A percentile compares a stretch with the other conserved stretches of the same genome.
Conservation (phyloP, 2,888 invertebrate species). For the Choreutis nemorana region DNA sequence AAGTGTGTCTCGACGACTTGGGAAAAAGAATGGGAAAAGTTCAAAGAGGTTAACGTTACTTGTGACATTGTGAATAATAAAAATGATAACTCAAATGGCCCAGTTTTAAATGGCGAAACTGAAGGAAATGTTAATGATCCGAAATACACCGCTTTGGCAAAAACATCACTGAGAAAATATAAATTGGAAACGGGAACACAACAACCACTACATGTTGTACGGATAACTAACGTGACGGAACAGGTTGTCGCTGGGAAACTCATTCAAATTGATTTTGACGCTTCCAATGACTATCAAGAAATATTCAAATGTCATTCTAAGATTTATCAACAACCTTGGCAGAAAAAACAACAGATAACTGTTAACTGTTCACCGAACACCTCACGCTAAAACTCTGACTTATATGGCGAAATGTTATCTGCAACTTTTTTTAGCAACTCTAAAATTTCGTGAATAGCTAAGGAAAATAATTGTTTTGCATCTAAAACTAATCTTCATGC, state of each 20-base stretch:
- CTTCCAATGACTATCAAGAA: conserved; percentile 23
- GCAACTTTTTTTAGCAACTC: too few species aligned
- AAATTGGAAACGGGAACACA: conserved; percentile 7
- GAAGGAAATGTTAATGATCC: conserved; percentile 14
- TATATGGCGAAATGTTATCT: too few species aligned
- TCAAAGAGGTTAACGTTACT: too few species aligned
- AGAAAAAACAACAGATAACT: conserved; percentile 30
- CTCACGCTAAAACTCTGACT: too few species aligned
- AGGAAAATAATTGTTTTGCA: too few species aligned
- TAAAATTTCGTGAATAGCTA: too few species aligned
- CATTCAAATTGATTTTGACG: conserved; percentile 38
- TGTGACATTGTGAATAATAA: too few species aligned
- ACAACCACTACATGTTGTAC: conserved; percentile 16
- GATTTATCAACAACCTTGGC: conserved; percentile 68
- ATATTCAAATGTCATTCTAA: conserved; percentile 35
- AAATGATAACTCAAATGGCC: too few species aligned
- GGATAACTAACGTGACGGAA: conserved; percentile 28
- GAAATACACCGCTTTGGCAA: conserved; percentile 13
- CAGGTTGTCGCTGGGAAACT: conserved; percentile 54
- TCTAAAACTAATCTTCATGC: too few species aligned
- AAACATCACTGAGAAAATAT: conserved; percentile 17
- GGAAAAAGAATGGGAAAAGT: conserved; percentile 9
- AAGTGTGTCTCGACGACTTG: too few species aligned
- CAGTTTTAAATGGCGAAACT: conserved; percentile 11
- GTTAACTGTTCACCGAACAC: too few species aligned